Conservation (phyloP, 2,113 vertebrate species). For the Mola mola region DNA sequence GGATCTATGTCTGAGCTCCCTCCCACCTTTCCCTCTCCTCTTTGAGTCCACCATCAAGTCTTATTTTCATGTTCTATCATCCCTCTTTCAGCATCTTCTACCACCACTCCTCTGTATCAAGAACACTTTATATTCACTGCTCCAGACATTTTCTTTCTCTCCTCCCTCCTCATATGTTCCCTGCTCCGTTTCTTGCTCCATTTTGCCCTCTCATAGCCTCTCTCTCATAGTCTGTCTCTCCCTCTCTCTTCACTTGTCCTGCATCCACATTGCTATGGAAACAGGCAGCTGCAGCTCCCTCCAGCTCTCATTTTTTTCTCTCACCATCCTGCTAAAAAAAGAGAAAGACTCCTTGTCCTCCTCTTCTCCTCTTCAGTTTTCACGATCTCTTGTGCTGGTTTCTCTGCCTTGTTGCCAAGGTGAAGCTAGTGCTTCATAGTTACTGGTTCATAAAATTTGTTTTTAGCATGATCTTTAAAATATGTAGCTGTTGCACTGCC, state of each 20-base stretch:
- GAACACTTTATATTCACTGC: neutral
- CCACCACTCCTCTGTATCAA: neutral
- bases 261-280: constrained; percentile 85
- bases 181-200: constrained; percentile 29
- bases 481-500: neutral
- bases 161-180: constrained; percentile 8
- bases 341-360: constrained; percentile 32
- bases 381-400: constrained; percentile 43
- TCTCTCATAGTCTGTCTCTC: constrained; percentile 58
- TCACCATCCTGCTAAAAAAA: constrained; percentile 38
- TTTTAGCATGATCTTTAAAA: neutral
- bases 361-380: constrained; percentile 41
- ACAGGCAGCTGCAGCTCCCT: constrained; percentile 81
- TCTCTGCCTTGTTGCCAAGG: constrained; percentile 45
- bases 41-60: constrained; percentile 27
- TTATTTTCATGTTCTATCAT: neutral
- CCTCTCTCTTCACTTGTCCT: constrained; percentile 62
- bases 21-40: constrained; percentile 45
- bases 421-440: constrained; percentile 32
- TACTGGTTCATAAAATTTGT: constrained; percentile 27
- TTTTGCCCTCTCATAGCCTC: constrained; percentile 35
- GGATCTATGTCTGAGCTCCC: constrained; percentile 88
- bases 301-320: constrained; percentile 77
- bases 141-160: constrained; percentile 6
- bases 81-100: no score